phyloP scores from a whole-genome alignment of 1,140 invertebrate species.

The Drosophila saltans region DNA sequence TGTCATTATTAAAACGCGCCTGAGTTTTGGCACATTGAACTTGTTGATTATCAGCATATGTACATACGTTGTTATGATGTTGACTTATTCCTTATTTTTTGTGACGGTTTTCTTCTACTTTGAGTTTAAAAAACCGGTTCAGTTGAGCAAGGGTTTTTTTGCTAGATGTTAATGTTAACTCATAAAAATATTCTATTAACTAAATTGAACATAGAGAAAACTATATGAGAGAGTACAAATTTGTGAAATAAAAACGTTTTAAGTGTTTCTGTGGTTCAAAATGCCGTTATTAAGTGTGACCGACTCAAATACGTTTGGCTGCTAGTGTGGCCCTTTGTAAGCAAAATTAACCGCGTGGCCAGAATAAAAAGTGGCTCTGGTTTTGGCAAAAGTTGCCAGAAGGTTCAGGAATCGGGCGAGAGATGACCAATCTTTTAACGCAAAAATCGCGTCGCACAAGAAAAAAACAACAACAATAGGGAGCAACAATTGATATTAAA shows the following conservation, averaged over 20 bases:
- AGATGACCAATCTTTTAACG: neutral
- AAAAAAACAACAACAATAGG: slow-evolving; percentile 9
- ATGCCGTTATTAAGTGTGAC: neutral
- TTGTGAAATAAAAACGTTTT: neutral
- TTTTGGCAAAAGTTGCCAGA: too few species aligned
- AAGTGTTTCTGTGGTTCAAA: neutral
- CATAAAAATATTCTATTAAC: neutral
- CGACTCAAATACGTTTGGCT: neutral
- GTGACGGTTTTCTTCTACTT: neutral
- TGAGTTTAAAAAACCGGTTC: neutral
- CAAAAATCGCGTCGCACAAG: neutral
- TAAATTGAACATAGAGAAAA: neutral
- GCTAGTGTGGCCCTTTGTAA: too few species aligned
- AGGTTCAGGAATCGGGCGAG: too few species aligned
- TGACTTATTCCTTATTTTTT: neutral
- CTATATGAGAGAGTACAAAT: neutral
- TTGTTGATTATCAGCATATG: slow-evolving; percentile 1
- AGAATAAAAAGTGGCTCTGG: too few species aligned
- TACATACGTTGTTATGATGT: neutral
- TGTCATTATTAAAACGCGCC: slow-evolving; percentile 14
- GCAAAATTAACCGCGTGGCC: too few species aligned
- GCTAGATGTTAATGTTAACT: neutral
- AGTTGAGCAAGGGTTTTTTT: neutral
- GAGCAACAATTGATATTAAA: slow-evolving; percentile 12
- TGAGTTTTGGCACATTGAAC: slow-evolving; percentile 13